A percentile compares a stretch with the other conserved stretches of the same genome.
Evolutionary conservation across 1,140 invertebrate genomes (phyloP).

Genomic region (Neelides sp.): DNA sequence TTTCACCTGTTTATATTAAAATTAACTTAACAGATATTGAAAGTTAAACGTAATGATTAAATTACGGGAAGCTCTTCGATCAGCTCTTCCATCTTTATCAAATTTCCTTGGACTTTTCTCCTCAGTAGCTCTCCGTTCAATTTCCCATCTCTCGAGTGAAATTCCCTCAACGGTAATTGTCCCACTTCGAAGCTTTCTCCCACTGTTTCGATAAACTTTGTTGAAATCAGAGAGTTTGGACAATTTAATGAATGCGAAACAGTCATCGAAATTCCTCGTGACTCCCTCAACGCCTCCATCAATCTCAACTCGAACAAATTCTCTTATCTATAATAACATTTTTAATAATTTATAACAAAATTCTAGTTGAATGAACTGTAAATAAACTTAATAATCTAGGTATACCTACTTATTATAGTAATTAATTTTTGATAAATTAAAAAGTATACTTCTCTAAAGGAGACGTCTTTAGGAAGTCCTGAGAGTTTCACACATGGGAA

Average conservation of each 20-base stretch:
- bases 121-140: too few species aligned
- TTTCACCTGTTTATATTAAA: too few species aligned
- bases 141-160: constrained; percentile 14
- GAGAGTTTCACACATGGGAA: constrained; percentile 16
- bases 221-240: constrained; percentile 17
- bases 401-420: not conserved
- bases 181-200: constrained; percentile 15
- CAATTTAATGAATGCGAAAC: constrained; percentile 19
- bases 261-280: constrained; percentile 21
- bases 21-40: too few species aligned
- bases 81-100: not conserved
- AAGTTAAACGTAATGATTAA: too few species aligned
- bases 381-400: not conserved
- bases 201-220: constrained; percentile 10
- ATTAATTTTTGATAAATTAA: not conserved
- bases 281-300: constrained; percentile 17
- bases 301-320: constrained; percentile 26
- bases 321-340: constrained; percentile 21
- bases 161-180: constrained; percentile 17
- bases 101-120: constrained; percentile 1
- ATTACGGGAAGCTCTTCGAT: too few species aligned
- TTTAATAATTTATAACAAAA: too few species aligned
- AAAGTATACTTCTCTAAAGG: constrained; percentile 18
- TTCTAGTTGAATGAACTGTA: not conserved
- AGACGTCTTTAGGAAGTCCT: constrained; percentile 20